Conservation (phyloP, 1,140 invertebrate species). For the Daktulosphaira vitifoliae region DNA sequence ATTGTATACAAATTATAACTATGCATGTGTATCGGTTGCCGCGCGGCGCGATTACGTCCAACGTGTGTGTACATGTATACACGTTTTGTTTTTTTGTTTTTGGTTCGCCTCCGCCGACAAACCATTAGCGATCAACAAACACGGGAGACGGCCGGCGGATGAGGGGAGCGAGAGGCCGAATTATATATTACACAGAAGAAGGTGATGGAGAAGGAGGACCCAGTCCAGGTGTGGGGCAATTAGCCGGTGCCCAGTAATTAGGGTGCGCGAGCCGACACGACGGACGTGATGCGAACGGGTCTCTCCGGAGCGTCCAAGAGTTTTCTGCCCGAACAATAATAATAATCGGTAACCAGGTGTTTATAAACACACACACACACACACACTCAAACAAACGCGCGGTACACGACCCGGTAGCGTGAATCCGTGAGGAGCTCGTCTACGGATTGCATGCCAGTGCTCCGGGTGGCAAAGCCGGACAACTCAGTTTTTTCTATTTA, state of each 20-base stretch:
- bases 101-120: neutral
- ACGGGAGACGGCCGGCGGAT: neutral
- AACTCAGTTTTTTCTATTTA: too few relatives aligned
- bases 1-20: too few relatives aligned
- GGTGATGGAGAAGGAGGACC: neutral
- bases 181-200: neutral
- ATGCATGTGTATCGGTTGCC: too few relatives aligned
- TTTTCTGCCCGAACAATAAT: neutral
- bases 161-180: neutral
- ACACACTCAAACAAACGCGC: neutral
- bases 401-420: constrained; percentile 6
- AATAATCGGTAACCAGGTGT: constrained; percentile 28
- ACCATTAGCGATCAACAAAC: constrained; percentile 30
- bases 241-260: constrained; percentile 33
- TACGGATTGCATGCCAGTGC: too few relatives aligned
- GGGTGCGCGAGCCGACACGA: constrained; percentile 26
- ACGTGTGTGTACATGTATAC: neutral
- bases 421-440: neutral
- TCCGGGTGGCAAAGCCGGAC: too few relatives aligned
- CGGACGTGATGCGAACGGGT: constrained; percentile 10
- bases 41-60: too few relatives aligned
- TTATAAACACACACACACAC: neutral
- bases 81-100: constrained; percentile 11
- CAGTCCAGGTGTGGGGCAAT: constrained; percentile 30
- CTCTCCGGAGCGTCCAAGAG: neutral